Evolutionary conservation across 64 coral and sea anemone genomes (phyloP), one percentile per base, ranked within the genome.

Genomic region (Astreopora myriophthalma): DNA sequence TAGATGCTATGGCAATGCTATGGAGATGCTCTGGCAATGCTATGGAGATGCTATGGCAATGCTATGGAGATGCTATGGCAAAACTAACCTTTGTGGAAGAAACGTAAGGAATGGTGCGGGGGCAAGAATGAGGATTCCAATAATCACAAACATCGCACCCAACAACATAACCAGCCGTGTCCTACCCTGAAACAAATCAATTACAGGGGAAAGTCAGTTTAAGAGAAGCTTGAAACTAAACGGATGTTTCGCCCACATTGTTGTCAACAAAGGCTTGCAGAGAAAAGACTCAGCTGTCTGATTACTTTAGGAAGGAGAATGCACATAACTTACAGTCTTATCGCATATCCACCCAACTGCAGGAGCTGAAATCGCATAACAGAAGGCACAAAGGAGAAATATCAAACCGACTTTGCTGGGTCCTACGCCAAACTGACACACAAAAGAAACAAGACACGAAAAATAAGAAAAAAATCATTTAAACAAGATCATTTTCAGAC

Each of bases 341-440:
- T 96, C 95, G 24, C 86, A 79, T 36, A 96, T 87, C 91, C 91
- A 96, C 0, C 95, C 95, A 62, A 96, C 73, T 4, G 89, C 39
- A 7, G 95, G 95, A 0, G 95, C 90, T 6, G 95, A 79, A 16
- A 96, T 44, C 1, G 86, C 95, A 48, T 96, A 96, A 0, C 85
- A 64, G 10, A 69, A 87, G 62, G 89, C 95, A 13, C 22, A 28
- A 36, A 96, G 73, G 14, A 96, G 61, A 36, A 96, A 96, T 33
- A 90, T 25, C 23, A 96, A 82, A 30, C 95, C 95, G 16, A 96
- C 62, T 77, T 89, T 61, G 49, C 51, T 85, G 0, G 95, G 91
- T 27, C 89, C 85, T 2, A 96, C 39, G 29, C 91, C 91, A 80
- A 96, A 96, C 95, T 96, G 71, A 2, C 34, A 89, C 2, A 30